phyloP scores from a whole-genome alignment of 1,140 invertebrate genomes.

The Lucilia cuprina region DNA sequence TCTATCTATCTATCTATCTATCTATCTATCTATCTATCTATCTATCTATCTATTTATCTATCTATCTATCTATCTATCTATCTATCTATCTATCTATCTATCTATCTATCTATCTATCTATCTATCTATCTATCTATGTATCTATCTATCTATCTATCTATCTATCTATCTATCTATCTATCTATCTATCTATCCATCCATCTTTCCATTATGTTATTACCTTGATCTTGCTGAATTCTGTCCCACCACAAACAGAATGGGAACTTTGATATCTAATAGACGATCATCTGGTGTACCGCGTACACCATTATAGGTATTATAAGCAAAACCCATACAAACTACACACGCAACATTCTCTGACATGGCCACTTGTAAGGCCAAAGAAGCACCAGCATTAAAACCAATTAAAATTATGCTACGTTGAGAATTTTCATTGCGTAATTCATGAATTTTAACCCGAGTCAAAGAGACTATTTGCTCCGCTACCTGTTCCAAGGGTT shows the following conservation, averaged over 20 bases:
- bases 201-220: no score
- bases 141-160: no score
- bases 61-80: no score
- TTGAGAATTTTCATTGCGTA: slow-evolving; percentile 72
- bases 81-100: no score
- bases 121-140: no score
- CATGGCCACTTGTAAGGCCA: slow-evolving; percentile 74
- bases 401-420: slow-evolving; percentile 80
- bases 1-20: no score
- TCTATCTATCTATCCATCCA: no score
- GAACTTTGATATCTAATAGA: slow-evolving; percentile 75
- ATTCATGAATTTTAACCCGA: slow-evolving; percentile 74
- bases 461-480: slow-evolving; percentile 76
- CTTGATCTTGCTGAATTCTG: slow-evolving; percentile 71
- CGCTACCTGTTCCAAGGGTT: slow-evolving; percentile 57
- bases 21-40: no score
- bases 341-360: slow-evolving; percentile 76
- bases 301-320: slow-evolving; percentile 76
- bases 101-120: no score
- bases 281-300: slow-evolving; percentile 82
- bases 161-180: no score
- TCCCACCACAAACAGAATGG: slow-evolving; percentile 82
- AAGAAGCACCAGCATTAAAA: slow-evolving; percentile 75
- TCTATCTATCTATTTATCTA: no score
- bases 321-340: slow-evolving; percentile 82